Base-by-base conservation (phyloP, 2,113 vertebrate genomes). In the Crotalus tigris region DNA sequence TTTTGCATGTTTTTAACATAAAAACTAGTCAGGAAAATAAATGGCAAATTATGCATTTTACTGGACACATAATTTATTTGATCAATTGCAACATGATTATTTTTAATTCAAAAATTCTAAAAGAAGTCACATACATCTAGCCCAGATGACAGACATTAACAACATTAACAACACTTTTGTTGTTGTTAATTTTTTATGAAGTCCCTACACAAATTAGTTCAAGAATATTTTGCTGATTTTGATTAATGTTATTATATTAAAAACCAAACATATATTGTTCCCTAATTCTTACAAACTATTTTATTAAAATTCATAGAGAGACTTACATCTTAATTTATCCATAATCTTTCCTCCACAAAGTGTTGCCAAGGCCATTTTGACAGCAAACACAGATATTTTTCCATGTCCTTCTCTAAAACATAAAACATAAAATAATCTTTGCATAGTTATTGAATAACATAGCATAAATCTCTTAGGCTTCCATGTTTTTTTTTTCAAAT, bases 261-360 rank as follows among this genome's bases (percentile, higher is more conserved):
- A 86, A 93, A 93, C 0, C 3, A 1, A 81, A 91, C 4, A 24
- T 1, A 88, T 91, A 57, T 0, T 9, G 11, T 29, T 81, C 64
- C 90, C 51, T 4, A 13, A 85, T 1, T 55, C 92, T 86, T 13
- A 90, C 15, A 2, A 88, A 59, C 15, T 64, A 64, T 24, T 57
- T 10, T 26, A 69, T 87, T 57, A 92, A 91, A 55, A 92, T 55
- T 87, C 21, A 85, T 9, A 93, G 4, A 87, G 92, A 93, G 81
- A 97, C 99, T 99, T 98, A 99, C 99, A 99, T 99, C 99, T 99
- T 97, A 99, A 98, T 97, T 99, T 99, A 97, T 99, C 99, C 98
- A 99, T 98, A 97, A 99, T 99, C 97, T 99, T 99, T 93, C 99
- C 99, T 96, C 99, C 99, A 96, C 99, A 99, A 95, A 99, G 98